A percentile compares a stretch with the other conserved stretches of the same genome.
Conservation (phyloP, 2,113 vertebrate genomes). For the Solenodon paradoxus region DNA sequence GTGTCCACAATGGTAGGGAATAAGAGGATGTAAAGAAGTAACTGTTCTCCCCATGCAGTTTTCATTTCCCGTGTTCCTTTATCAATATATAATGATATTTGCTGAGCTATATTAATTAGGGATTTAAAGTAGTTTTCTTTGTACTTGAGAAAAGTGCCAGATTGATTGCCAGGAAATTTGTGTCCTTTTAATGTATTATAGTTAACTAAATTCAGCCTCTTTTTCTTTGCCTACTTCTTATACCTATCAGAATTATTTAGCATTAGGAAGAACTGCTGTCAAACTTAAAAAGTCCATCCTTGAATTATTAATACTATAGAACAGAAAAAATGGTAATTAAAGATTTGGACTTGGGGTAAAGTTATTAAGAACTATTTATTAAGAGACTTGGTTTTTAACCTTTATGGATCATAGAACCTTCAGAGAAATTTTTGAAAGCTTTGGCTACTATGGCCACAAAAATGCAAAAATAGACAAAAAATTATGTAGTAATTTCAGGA, state of each 20-base stretch:
- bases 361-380: conserved; percentile 51
- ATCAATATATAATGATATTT: conserved; percentile 35
- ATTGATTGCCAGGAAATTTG: conserved; percentile 56
- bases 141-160: conserved; percentile 46
- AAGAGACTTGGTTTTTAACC: background rate
- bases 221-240: background rate
- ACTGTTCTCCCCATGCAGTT: background rate
- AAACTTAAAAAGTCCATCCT: background rate
- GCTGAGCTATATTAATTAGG: conserved; percentile 49
- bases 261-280: background rate
- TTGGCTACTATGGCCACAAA: background rate
- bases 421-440: conserved; percentile 17
- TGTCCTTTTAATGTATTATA: conserved; percentile 31
- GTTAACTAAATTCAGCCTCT: conserved; percentile 63
- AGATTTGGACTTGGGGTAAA: conserved; percentile 11
- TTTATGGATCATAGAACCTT: background rate
- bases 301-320: background rate
- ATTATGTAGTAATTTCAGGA: background rate
- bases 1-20: conserved; percentile 10
- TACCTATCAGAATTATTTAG: background rate
- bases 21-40: conserved; percentile 18
- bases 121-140: conserved; percentile 54
- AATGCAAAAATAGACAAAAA: background rate
- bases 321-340: conserved; percentile 31
- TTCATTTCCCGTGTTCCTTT: conserved; percentile 23